Evolutionary conservation across 2,888 invertebrate genomes (phyloP).

Genomic region (Oscheius onirici): DNA sequence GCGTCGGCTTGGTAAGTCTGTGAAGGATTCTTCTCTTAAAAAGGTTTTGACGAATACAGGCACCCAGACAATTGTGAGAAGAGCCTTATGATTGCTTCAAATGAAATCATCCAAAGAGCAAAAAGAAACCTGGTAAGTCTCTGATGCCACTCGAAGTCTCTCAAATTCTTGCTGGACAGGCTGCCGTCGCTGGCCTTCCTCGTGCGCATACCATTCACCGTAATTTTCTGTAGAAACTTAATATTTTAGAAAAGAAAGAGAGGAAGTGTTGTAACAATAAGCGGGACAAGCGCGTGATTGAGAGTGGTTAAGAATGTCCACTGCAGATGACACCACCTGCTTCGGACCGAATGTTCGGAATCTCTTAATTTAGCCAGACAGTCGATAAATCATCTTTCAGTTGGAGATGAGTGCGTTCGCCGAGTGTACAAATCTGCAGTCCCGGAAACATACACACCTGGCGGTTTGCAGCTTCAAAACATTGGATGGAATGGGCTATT

Average conservation of each 20-base stretch:
- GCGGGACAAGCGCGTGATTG: not conserved
- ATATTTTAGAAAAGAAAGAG: not conserved
- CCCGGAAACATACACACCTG: conserved; percentile 16
- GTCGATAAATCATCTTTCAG: not conserved
- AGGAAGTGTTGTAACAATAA: not conserved
- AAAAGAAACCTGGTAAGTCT: conserved; percentile 24
- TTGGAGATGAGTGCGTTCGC: not conserved
- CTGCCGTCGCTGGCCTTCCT: conserved; percentile 33
- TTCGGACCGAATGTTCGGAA: not conserved
- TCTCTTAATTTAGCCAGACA: no score
- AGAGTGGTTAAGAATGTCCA: not conserved
- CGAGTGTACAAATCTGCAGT: conserved; percentile 2
- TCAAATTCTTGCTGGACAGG: conserved; percentile 1
- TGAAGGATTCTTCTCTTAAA: no score
- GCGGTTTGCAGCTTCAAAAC: not conserved
- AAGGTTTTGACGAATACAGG: no score
- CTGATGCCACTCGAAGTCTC: conserved; percentile 34
- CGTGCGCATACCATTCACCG: conserved; percentile 32
- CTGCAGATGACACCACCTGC: no score
- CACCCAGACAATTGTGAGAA: no score
- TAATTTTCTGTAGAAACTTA: not conserved
- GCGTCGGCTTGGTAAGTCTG: no score
- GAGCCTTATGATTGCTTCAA: no score
- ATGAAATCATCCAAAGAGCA: no score
- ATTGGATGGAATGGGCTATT: not conserved